Percentiles rank a stretch among this genome's conserved stretches.
phyloP scores from a whole-genome alignment of 2,113 vertebrate genomes.

The Coptodon rendalli region DNA sequence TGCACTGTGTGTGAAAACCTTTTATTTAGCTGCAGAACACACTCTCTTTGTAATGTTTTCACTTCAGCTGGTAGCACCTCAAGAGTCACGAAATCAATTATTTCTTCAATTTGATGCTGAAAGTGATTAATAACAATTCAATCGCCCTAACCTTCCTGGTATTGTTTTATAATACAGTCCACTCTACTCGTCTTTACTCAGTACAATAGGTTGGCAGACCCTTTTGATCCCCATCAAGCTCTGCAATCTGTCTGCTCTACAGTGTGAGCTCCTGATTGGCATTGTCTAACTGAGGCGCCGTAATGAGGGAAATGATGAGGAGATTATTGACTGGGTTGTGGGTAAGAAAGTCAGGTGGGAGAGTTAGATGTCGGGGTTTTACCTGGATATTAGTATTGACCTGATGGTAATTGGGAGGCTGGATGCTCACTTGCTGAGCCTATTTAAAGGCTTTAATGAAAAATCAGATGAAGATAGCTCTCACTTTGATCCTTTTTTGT shows the following conservation, averaged over 20 bases:
- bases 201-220: background rate
- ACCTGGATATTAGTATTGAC: slow-evolving; percentile 60
- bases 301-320: slow-evolving; percentile 59
- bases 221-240: slow-evolving; percentile 44
- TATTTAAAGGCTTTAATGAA: slow-evolving; percentile 37
- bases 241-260: slow-evolving; percentile 1
- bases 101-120: background rate
- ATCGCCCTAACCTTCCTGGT: background rate
- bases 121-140: background rate
- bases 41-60: background rate
- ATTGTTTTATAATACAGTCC: background rate
- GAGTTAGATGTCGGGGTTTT: slow-evolving; percentile 45
- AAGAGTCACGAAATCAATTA: background rate
- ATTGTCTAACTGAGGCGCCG: slow-evolving; percentile 33
- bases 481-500: background rate
- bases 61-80: background rate
- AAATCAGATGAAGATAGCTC: background rate
- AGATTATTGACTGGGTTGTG: slow-evolving; percentile 49
- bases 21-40: background rate
- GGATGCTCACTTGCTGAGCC: background rate
- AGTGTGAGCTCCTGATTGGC: slow-evolving; percentile 51
- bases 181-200: background rate
- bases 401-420: slow-evolving; percentile 29
- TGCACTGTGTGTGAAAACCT: background rate
- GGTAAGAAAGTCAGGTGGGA: slow-evolving; percentile 40